A percentile compares a stretch with the other conserved stretches of the same genome.
phyloP scores from a whole-genome alignment of 2,797 vertebrate genomes.

The Coracias cyanogaster region DNA sequence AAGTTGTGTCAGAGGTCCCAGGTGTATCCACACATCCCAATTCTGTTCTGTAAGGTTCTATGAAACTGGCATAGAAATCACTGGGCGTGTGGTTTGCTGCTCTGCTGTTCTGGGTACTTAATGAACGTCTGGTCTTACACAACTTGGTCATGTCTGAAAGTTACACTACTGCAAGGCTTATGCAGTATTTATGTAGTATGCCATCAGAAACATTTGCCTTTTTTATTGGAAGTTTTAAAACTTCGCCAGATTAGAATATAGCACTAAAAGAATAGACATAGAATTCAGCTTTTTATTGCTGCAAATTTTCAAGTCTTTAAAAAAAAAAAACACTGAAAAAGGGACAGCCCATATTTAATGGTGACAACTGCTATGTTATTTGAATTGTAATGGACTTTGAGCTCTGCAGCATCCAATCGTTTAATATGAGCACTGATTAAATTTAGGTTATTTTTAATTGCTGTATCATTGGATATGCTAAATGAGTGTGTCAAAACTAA shows the following conservation, averaged over 20 bases:
- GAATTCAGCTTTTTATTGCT: background rate
- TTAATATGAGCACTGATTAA: background rate
- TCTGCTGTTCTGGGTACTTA: background rate
- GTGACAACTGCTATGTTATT: constrained; percentile 33
- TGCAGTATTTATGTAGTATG: background rate
- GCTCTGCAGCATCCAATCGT: background rate
- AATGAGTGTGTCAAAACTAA: background rate
- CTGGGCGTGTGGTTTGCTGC: background rate
- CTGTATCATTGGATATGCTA: background rate
- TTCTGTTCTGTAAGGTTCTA: background rate
- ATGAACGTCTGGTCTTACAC: background rate
- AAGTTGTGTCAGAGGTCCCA: background rate
- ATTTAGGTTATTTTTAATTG: background rate
- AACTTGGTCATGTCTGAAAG: background rate
- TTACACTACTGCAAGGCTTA: background rate
- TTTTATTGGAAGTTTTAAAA: constrained; percentile 14
- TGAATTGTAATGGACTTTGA: constrained; percentile 41
- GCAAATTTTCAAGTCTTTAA: background rate
- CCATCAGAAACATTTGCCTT: background rate
- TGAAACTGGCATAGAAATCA: background rate
- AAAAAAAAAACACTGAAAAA: background rate
- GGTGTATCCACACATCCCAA: background rate
- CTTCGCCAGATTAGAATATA: background rate
- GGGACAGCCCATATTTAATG: constrained; percentile 7
- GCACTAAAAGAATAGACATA: constrained; percentile 37